Evolutionary conservation across 2,888 invertebrate genomes (phyloP).

Genomic region (Apamea monoglypha): DNA sequence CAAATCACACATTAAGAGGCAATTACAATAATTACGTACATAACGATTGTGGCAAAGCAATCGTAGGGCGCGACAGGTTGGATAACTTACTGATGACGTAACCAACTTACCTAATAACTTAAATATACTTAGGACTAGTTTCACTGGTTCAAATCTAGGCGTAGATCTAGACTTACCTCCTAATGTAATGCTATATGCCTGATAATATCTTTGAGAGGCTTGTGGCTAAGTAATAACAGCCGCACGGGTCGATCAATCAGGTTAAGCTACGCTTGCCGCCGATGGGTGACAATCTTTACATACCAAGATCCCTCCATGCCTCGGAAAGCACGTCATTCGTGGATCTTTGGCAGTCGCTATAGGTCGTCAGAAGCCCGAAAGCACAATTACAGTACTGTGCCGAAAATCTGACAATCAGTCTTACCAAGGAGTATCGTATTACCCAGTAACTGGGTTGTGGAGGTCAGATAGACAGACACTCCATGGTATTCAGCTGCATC

Average conservation of each 20-base stretch:
- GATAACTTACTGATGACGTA: slow-evolving; percentile 72
- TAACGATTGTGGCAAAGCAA: slow-evolving; percentile 43
- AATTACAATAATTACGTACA: slow-evolving; percentile 53
- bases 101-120: slow-evolving; percentile 69
- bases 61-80: slow-evolving; percentile 66
- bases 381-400: too few relatives aligned
- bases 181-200: slow-evolving; percentile 51
- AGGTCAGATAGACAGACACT: not conserved
- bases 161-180: slow-evolving; percentile 26
- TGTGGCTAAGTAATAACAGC: not conserved
- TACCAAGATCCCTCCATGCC: not conserved
- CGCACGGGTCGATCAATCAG: not conserved
- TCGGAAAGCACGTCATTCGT: not conserved
- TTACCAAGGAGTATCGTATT: not conserved
- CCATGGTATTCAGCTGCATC: not conserved
- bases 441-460: not conserved
- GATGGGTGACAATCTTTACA: not conserved
- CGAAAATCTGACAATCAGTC: not conserved
- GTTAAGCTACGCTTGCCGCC: not conserved
- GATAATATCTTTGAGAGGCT: slow-evolving; percentile 42
- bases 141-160: slow-evolving; percentile 36
- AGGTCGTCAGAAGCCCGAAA: not conserved
- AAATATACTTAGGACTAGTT: slow-evolving; percentile 61
- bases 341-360: not conserved
- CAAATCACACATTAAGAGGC: slow-evolving; percentile 41